Conservation (phyloP, 2,113 vertebrate genomes). For the Hypanus sabinus region DNA sequence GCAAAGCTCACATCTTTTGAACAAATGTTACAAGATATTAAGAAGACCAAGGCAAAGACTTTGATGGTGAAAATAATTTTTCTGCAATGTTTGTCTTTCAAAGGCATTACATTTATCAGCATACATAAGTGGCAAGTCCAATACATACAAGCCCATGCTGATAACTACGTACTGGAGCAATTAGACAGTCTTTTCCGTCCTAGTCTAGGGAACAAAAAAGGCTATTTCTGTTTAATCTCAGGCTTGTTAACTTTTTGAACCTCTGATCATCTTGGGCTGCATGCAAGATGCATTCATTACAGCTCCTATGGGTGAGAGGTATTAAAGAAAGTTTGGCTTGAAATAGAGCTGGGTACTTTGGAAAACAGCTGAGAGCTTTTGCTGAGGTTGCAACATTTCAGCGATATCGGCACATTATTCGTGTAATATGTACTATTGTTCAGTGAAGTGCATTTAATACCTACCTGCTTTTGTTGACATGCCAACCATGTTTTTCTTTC, state of each 20-base stretch:
- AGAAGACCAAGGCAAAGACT: background rate
- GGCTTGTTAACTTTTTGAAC: background rate
- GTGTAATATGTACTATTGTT: background rate
- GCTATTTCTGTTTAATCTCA: background rate
- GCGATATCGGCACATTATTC: background rate
- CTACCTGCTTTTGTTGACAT: slow-evolving; percentile 96
- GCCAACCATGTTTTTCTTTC: slow-evolving; percentile 94
- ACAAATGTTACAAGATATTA: background rate
- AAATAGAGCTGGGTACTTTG: background rate
- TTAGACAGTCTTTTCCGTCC: background rate
- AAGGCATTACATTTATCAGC: background rate
- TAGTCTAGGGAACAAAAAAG: background rate
- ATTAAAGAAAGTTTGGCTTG: background rate
- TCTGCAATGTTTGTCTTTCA: background rate
- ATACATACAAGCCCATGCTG: background rate
- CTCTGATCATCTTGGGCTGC: background rate
- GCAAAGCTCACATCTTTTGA: too few species aligned
- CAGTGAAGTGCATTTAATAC: background rate
- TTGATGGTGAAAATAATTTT: background rate
- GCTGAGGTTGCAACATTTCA: background rate
- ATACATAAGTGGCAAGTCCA: background rate
- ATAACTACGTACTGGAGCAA: background rate
- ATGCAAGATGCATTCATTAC: background rate
- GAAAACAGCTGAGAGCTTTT: background rate
- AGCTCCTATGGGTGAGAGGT: background rate